Conservation (phyloP, 1,140 invertebrate species). For the Drosophila sp. region DNA sequence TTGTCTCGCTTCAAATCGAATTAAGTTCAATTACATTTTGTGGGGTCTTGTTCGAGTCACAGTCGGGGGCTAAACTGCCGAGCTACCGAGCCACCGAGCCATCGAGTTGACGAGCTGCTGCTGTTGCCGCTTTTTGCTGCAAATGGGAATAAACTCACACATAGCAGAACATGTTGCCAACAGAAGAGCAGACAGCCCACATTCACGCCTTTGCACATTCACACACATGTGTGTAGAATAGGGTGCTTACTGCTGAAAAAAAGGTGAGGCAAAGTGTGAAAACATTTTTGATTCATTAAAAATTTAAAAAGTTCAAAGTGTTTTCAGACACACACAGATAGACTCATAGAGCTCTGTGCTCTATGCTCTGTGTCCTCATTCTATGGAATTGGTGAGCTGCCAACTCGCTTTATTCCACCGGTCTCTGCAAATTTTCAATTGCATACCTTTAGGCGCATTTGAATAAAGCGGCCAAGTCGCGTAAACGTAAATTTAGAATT, state of each 20-base stretch:
- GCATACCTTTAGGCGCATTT: constrained; percentile 26
- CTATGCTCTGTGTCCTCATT: constrained; percentile 12
- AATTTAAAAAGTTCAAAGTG: constrained; percentile 84
- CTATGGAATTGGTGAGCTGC: constrained; percentile 28
- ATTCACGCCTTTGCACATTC: constrained; percentile 1
- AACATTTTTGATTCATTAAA: constrained; percentile 84
- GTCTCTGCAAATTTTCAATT: constrained; percentile 16
- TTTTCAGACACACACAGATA: constrained; percentile 64
- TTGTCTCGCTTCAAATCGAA: constrained; percentile 79
- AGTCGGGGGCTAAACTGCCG: constrained; percentile 35
- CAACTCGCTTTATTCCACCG: constrained; percentile 23
- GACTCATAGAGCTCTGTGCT: neutral
- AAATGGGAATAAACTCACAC: constrained; percentile 69
- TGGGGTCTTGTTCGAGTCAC: constrained; percentile 34
- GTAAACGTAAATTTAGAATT: neutral
- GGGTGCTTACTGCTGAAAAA: constrained; percentile 31
- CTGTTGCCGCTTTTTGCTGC: constrained; percentile 43
- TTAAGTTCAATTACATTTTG: constrained; percentile 80
- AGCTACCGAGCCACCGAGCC: no score
- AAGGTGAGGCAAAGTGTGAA: constrained; percentile 75
- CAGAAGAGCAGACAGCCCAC: constrained; percentile 34
- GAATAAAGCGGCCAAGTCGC: neutral
- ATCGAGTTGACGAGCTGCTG: no score
- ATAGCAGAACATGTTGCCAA: constrained; percentile 35
- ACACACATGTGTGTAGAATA: constrained; percentile 26